Evolutionary conservation across 2,113 vertebrate species (phyloP).

Genomic region (Craseonycteris thonglongyai): DNA sequence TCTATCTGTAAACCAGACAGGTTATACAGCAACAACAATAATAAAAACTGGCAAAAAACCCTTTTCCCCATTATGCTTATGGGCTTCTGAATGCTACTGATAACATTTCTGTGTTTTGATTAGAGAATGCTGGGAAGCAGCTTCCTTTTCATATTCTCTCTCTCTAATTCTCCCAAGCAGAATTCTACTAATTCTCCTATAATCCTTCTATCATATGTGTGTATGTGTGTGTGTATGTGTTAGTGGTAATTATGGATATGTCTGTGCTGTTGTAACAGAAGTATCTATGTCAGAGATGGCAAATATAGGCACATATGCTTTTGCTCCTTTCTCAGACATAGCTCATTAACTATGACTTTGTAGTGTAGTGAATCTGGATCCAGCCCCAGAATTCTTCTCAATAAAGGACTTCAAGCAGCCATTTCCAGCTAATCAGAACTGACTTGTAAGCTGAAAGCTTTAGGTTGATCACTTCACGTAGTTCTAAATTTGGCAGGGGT

Average conservation of each 20-base stretch:
- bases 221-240: background rate
- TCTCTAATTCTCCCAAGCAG: too few relatives aligned
- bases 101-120: background rate
- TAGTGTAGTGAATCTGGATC: background rate
- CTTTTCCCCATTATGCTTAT: background rate
- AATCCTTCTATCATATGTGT: too few relatives aligned
- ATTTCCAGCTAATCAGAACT: background rate
- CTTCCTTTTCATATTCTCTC: background rate
- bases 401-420: background rate
- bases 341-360: background rate
- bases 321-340: background rate
- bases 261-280: background rate
- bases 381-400: background rate
- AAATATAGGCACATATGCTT: background rate
- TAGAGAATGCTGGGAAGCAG: background rate
- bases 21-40: background rate
- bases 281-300: background rate
- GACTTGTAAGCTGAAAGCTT: background rate
- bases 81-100: background rate
- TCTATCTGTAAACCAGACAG: background rate
- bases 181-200: too few relatives aligned
- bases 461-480: background rate
- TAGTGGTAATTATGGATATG: background rate
- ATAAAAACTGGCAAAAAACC: background rate
- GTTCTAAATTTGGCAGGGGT: background rate